A percentile compares a stretch with the other conserved stretches of the same genome.
phyloP scores from a whole-genome alignment of 2,797 vertebrate species.

The Kryptopterus vitreolus region DNA sequence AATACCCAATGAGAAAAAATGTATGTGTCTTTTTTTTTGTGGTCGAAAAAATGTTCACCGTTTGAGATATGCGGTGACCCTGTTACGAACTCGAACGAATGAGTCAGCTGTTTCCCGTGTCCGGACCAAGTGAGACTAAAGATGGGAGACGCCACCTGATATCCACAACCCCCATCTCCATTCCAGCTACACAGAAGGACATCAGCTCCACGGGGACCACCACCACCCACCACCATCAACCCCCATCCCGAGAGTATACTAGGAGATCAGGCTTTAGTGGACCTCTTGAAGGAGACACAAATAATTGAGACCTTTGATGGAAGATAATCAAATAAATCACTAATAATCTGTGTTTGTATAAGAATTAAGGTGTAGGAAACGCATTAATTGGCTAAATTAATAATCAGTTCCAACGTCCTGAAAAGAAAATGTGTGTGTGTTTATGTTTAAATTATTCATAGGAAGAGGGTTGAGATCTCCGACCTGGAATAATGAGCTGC shows the following conservation, averaged over 20 bases:
- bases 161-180: slow-evolving; percentile 8
- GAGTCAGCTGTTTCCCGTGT: slow-evolving; percentile 44
- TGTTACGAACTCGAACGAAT: slow-evolving; percentile 7
- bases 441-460: neutral
- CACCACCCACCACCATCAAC: neutral
- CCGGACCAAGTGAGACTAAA: slow-evolving; percentile 30
- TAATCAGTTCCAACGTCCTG: neutral
- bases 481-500: neutral
- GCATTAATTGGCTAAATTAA: neutral
- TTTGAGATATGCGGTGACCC: slow-evolving; percentile 19
- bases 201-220: neutral
- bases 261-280: neutral
- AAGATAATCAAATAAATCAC: neutral
- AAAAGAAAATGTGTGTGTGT: neutral
- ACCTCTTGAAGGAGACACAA: neutral
- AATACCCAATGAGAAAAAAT: too few species aligned
- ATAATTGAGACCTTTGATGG: neutral
- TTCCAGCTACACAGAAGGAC: neutral
- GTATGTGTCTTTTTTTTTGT: too few species aligned
- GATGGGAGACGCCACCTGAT: slow-evolving; percentile 30
- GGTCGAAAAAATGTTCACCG: too few species aligned
- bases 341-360: neutral
- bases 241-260: neutral
- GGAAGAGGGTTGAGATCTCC: neutral
- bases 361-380: neutral